phyloP scores from a whole-genome alignment of 2,797 vertebrate genomes.

The Chelmon rostratus region DNA sequence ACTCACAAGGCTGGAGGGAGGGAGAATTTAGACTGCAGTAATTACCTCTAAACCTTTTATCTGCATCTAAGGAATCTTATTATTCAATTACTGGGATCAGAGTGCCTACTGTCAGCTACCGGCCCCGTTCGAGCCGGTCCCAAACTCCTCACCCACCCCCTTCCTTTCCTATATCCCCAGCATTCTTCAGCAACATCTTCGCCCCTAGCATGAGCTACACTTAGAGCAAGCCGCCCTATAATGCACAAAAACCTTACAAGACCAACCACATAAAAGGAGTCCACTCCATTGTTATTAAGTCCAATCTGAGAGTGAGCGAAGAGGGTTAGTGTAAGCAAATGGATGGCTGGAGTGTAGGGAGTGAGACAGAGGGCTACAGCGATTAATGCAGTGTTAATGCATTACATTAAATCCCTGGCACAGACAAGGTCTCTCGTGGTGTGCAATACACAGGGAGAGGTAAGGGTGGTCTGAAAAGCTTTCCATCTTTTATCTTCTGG shows the following conservation, averaged over 20 bases:
- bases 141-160: slow-evolving; percentile 25
- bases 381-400: slow-evolving; percentile 74
- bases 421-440: slow-evolving; percentile 47
- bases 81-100: slow-evolving; percentile 77
- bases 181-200: slow-evolving; percentile 44
- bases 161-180: slow-evolving; percentile 17
- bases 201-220: slow-evolving; percentile 39
- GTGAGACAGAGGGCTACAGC: slow-evolving; percentile 38
- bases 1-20: slow-evolving; percentile 33
- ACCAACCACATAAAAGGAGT: slow-evolving; percentile 57
- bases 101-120: slow-evolving; percentile 61
- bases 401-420: slow-evolving; percentile 66
- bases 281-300: slow-evolving; percentile 69
- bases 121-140: slow-evolving; percentile 42
- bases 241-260: slow-evolving; percentile 42
- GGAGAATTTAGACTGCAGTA: slow-evolving; percentile 65
- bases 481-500: slow-evolving; percentile 47
- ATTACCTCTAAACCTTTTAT: slow-evolving; percentile 84
- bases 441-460: slow-evolving; percentile 23
- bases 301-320: slow-evolving; percentile 38
- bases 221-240: slow-evolving; percentile 24
- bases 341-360: slow-evolving; percentile 39
- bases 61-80: slow-evolving; percentile 80
- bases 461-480: slow-evolving; percentile 33
- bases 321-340: slow-evolving; percentile 53